Evolutionary conservation across 2,888 invertebrate species (phyloP).

Genomic region (Amblyjoppa proteus): DNA sequence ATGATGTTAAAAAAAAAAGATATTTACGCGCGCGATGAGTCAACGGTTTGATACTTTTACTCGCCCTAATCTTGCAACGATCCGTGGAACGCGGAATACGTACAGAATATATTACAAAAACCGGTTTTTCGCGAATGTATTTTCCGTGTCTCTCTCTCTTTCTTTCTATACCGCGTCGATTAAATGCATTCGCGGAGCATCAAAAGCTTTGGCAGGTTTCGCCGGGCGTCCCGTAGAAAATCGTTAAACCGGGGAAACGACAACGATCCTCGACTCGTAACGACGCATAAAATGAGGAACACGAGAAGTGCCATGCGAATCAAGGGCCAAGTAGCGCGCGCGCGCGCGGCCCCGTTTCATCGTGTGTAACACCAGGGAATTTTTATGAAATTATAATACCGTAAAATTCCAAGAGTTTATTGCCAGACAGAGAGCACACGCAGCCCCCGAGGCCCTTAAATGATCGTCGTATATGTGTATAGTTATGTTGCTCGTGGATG

Average conservation of each 20-base stretch:
- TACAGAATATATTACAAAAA: conserved; percentile 37
- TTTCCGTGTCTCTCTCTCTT: conserved; percentile 29
- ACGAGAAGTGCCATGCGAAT: conserved; percentile 24
- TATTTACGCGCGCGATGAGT: conserved; percentile 40
- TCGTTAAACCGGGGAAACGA: conserved; percentile 71
- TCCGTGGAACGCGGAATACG: conserved; percentile 28
- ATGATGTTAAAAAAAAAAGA: conserved; percentile 35
- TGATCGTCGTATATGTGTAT: conserved; percentile 48
- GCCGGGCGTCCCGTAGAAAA: conserved; percentile 53
- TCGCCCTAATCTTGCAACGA: conserved; percentile 25
- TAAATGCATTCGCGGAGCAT: conserved; percentile 52
- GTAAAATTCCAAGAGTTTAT: conserved; percentile 75
- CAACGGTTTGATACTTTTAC: conserved; percentile 26
- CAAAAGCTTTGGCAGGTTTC: conserved; percentile 46
- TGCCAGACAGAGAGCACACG: conserved; percentile 50
- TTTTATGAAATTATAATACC: conserved; percentile 76
- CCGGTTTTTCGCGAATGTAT: conserved; percentile 46
- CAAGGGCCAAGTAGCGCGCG: conserved; percentile 30
- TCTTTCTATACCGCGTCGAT: conserved; percentile 24
- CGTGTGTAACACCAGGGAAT: conserved; percentile 68
- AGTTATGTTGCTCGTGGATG: conserved; percentile 5
- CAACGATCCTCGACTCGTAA: conserved; percentile 69
- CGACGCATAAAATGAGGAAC: conserved; percentile 65
- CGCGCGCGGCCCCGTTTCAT: conserved; percentile 58
- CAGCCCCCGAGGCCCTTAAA: conserved; percentile 55